These are phyloP conservation scores for Cardinalis cardinalis DNA, from an alignment of 2,113 vertebrate species.

Conservation along the genomic window DNA sequence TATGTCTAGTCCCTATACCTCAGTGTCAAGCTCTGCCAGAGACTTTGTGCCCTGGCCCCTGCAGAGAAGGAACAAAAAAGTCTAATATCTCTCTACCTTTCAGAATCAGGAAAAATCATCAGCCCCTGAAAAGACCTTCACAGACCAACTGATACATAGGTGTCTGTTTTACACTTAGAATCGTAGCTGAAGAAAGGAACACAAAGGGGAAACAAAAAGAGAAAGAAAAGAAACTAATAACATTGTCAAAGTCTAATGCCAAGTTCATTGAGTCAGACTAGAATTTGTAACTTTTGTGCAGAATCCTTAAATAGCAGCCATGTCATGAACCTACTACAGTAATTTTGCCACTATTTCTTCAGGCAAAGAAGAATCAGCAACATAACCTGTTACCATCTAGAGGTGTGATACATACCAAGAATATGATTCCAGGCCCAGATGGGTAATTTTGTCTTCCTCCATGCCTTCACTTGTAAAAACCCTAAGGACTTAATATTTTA, in stretches of 20 bases:
- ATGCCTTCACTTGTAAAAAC: not conserved
- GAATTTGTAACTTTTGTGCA: not conserved
- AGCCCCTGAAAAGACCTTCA: not conserved
- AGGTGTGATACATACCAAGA: not conserved
- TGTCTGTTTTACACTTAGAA: not conserved
- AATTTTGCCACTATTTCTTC: not conserved
- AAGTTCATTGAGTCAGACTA: not conserved
- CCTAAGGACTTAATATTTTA: not conserved
- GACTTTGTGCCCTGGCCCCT: not conserved
- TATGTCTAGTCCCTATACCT: not conserved
- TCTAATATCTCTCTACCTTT: not conserved
- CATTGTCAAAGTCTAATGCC: not conserved
- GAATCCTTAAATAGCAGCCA: not conserved
- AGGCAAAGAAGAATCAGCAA: not conserved
- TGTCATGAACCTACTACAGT: not conserved
- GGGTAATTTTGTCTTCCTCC: not conserved
- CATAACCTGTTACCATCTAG: rapidly evolving
- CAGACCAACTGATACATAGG: not conserved
- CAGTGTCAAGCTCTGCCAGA: not conserved
- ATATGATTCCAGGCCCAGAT: not conserved
- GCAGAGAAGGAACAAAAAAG: not conserved
- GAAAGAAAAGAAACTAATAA: not conserved
- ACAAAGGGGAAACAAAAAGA: not conserved
- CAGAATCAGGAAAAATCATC: not conserved
- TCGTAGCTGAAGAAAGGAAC: not conserved